phyloP scores from a whole-genome alignment of 2,797 vertebrate species.

The Nasua narica region DNA sequence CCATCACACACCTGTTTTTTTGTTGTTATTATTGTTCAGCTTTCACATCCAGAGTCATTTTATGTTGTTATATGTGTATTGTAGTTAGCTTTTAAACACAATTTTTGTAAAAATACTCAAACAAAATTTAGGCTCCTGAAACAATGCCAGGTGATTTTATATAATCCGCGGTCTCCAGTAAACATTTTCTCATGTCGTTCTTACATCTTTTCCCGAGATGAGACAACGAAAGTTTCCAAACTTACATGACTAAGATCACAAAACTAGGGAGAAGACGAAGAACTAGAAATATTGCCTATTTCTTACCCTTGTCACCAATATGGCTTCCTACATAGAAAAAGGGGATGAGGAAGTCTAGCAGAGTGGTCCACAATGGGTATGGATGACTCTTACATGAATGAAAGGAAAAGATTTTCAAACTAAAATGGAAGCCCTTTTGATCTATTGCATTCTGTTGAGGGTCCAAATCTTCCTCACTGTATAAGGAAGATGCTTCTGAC shows the following conservation, averaged over 20 bases:
- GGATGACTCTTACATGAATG: background rate
- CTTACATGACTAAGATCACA: background rate
- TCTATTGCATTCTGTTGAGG: background rate
- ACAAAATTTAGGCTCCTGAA: background rate
- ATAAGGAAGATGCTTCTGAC: background rate
- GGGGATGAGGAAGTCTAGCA: background rate
- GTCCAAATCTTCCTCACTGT: background rate
- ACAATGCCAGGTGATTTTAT: background rate
- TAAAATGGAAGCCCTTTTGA: background rate
- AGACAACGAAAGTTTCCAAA: background rate
- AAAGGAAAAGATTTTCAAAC: background rate
- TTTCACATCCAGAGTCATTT: background rate
- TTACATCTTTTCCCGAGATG: background rate
- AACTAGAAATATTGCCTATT: background rate
- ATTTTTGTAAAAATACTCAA: background rate
- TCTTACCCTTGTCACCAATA: background rate
- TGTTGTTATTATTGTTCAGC: background rate
- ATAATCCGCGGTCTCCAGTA: background rate
- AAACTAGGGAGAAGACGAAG: background rate
- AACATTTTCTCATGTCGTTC: background rate
- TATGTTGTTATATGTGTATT: background rate
- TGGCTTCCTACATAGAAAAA: background rate
- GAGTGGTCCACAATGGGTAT: background rate
- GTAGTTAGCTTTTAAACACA: background rate
- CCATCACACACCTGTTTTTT: background rate